Base-by-base conservation (phyloP, 92 coral and sea anemone genomes). In the Paramuricea clavata region DNA sequence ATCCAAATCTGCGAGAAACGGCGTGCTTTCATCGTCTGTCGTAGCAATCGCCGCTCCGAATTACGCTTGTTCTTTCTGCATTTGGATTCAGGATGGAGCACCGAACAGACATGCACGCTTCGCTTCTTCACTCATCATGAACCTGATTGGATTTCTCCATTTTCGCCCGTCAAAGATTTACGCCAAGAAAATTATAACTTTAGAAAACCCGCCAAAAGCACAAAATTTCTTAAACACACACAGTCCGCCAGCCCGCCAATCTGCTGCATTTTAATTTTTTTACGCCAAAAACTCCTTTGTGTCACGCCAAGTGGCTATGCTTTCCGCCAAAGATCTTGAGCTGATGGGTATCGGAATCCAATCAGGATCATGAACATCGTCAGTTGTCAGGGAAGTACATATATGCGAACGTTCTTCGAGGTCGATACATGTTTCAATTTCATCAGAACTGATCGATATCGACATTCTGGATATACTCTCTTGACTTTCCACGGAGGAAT, bases 331-430 rank as follows among this genome's bases (percentile, higher is more conserved):
- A n/a, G n/a, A n/a, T n/a, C n/a, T n/a, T n/a, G n/a, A n/a, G n/a
- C n/a, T n/a, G n/a, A n/a, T n/a, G n/a, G n/a, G n/a, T n/a, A n/a
- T n/a, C n/a, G n/a, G n/a, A n/a, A n/a, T n/a, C n/a, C n/a, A n/a
- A n/a, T n/a, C n/a, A n/a, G n/a, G n/a, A n/a, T n/a, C n/a, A n/a
- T n/a, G n/a, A n/a, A n/a, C n/a, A n/a, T n/a, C n/a, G 72, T 31
- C 72, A 33, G 72, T 65, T 16, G 72, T 31, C 72, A 17, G 72
- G 72, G 21, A 22, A 5, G n/a, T n/a, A n/a, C n/a, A n/a, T n/a
- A 60, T 28, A 65, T 65, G 36, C 72, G 22, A 65, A 65, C 72
- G 41, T 65, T 65, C 72, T 65, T 65, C 72, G 72, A 26, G 72
- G 72, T 65, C 72, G 72, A 65, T 65, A 31, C 72, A 31, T 13